These are phyloP conservation scores for Achroia grisella DNA, from an alignment of 1,140 invertebrate genomes.

Conservation along the genomic window DNA sequence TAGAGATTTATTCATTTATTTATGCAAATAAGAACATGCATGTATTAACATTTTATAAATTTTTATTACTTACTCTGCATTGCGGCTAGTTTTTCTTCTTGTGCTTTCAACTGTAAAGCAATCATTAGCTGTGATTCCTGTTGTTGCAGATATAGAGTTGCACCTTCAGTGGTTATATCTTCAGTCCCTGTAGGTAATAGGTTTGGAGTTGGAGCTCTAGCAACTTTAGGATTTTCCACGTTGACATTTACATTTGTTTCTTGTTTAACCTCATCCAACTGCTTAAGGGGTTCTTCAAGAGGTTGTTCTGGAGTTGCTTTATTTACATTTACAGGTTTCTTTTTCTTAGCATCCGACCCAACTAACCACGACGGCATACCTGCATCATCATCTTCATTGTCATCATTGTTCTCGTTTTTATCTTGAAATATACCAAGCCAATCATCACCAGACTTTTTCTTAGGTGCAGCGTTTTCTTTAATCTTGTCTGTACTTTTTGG, in stretches of 20 bases:
- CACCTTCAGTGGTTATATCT: constrained; percentile 56
- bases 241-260: constrained; percentile 10
- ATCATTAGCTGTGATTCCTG: constrained; percentile 69
- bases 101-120: constrained; percentile 66
- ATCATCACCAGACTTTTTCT: constrained; percentile 52
- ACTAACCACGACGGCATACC: constrained; percentile 57
- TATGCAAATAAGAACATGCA: no score
- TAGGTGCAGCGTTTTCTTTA: constrained; percentile 22
- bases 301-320: constrained; percentile 13
- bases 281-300: constrained; percentile 13
- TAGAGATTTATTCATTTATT: no score
- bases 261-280: constrained; percentile 8
- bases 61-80: constrained; percentile 60
- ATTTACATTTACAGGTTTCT: constrained; percentile 23
- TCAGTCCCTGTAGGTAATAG: constrained; percentile 26
- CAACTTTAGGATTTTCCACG: not conserved
- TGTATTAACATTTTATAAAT: no score
- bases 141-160: constrained; percentile 62
- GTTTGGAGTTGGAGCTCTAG: not conserved
- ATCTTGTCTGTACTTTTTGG: constrained; percentile 14
- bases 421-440: constrained; percentile 65
- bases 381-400: constrained; percentile 24
- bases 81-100: constrained; percentile 66
- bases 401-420: constrained; percentile 29
- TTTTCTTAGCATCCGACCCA: constrained; percentile 40